A percentile compares a stretch with the other conserved stretches of the same genome.
Evolutionary conservation across 2,888 invertebrate genomes (phyloP).

Genomic region (Sialis fuliginosa): DNA sequence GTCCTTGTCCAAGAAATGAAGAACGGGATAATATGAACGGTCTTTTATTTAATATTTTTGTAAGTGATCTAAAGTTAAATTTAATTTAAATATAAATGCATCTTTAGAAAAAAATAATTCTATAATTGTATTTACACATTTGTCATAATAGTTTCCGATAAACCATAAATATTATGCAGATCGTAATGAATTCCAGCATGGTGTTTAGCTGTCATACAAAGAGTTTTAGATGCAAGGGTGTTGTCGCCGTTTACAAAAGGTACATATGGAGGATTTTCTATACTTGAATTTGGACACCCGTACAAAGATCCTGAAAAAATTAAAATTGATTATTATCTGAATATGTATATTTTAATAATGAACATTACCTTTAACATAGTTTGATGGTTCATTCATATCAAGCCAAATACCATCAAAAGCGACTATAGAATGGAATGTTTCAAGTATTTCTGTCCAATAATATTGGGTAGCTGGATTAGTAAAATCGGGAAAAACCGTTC

Average conservation of each 20-base stretch:
- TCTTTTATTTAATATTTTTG: constrained; percentile 44
- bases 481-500: constrained; percentile 69
- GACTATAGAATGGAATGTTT: constrained; percentile 38
- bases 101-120: not conserved
- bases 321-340: not conserved
- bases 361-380: constrained; percentile 49
- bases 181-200: constrained; percentile 52
- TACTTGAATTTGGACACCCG: constrained; percentile 33
- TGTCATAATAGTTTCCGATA: constrained; percentile 56
- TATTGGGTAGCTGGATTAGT: constrained; percentile 49
- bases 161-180: constrained; percentile 62
- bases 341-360: not conserved
- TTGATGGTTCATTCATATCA: constrained; percentile 82
- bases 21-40: constrained; percentile 66
- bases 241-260: constrained; percentile 40
- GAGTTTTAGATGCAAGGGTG: constrained; percentile 43
- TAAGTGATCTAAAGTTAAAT: constrained; percentile 34
- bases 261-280: constrained; percentile 51
- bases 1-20: constrained; percentile 57
- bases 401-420: constrained; percentile 75
- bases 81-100: too few relatives aligned
- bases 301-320: constrained; percentile 14
- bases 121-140: constrained; percentile 37
- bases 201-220: constrained; percentile 67
- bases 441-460: constrained; percentile 60